Conservation (phyloP, 2,888 invertebrate genomes). For the Agrotis exclamationis region DNA sequence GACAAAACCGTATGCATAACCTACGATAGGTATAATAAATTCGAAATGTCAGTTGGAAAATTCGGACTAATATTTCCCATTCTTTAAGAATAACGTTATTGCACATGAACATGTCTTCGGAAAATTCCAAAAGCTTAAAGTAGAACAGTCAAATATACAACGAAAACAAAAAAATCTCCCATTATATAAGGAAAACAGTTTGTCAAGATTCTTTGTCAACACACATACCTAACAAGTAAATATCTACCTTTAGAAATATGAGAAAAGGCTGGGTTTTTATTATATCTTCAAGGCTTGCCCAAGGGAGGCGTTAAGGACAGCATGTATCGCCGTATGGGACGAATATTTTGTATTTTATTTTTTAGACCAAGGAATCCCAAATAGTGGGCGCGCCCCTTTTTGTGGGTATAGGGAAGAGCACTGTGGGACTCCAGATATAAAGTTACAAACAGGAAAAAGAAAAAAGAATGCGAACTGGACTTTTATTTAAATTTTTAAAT, state of each 20-base stretch:
- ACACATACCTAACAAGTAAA: slow-evolving; percentile 46
- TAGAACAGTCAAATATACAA: neutral
- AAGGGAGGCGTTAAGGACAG: slow-evolving; percentile 40
- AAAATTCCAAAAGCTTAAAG: neutral
- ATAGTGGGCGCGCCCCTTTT: no score
- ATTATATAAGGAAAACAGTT: slow-evolving; percentile 34
- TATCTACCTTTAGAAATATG: slow-evolving; percentile 45
- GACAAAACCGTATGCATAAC: no score
- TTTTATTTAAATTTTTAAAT: no score
- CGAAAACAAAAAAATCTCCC: slow-evolving; percentile 6
- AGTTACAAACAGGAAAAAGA: no score
- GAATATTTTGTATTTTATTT: slow-evolving; percentile 54
- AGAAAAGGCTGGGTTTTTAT: slow-evolving; percentile 54
- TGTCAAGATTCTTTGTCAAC: slow-evolving; percentile 52
- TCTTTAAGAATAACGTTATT: neutral
- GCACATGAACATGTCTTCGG: no score
- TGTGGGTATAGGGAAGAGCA: no score
- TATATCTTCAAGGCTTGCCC: slow-evolving; percentile 56
- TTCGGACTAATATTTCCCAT: neutral
- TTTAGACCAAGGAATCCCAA: neutral
- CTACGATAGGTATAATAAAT: neutral
- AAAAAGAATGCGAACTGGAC: no score
- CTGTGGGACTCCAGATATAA: no score
- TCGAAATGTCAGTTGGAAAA: neutral
- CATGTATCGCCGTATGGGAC: slow-evolving; percentile 43